Percentiles rank a stretch among this genome's conserved stretches.
Conservation (phyloP, 2,888 invertebrate genomes). For the Idaea dimidiata region DNA sequence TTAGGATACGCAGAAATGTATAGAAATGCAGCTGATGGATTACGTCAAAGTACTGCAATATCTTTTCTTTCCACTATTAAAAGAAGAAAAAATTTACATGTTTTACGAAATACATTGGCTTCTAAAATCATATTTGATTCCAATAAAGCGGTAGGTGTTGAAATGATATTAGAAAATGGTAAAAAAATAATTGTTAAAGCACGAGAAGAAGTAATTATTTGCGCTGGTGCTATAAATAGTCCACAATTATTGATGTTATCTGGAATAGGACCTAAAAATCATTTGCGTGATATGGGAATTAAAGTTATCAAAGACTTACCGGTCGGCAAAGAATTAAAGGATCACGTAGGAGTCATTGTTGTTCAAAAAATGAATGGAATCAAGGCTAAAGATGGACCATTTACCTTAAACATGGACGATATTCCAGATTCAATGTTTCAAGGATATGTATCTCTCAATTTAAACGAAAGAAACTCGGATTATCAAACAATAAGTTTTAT, state of each 20-base stretch:
- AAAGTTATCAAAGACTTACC: conserved; percentile 40
- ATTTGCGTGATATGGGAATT: conserved; percentile 39
- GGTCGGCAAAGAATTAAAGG: conserved; percentile 47
- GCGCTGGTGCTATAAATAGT: conserved; percentile 42
- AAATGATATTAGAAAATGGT: conserved; percentile 26
- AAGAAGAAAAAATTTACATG: conserved; percentile 39
- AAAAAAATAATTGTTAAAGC: conserved; percentile 31
- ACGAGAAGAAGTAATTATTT: conserved; percentile 42
- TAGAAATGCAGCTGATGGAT: conserved; percentile 37
- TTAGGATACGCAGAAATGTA: conserved; percentile 37
- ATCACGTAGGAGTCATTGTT: conserved; percentile 33
- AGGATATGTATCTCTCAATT: not conserved
- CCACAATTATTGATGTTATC: conserved; percentile 47
- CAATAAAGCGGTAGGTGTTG: conserved; percentile 33
- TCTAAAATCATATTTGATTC: conserved; percentile 38
- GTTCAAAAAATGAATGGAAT: conserved; percentile 2
- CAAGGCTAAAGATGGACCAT: not conserved
- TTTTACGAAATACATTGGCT: conserved; percentile 37
- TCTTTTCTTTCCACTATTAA: conserved; percentile 46
- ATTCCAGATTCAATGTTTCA: not conserved
- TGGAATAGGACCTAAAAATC: conserved; percentile 44
- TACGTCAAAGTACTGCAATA: conserved; percentile 62
- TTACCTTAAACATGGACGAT: not conserved
- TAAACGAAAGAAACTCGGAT: conserved; percentile 32
- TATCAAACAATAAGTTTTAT: conserved; percentile 37